These are phyloP conservation scores for Apodemus speciosus DNA, from an alignment of 2,113 vertebrate genomes.

Conservation along the genomic window DNA sequence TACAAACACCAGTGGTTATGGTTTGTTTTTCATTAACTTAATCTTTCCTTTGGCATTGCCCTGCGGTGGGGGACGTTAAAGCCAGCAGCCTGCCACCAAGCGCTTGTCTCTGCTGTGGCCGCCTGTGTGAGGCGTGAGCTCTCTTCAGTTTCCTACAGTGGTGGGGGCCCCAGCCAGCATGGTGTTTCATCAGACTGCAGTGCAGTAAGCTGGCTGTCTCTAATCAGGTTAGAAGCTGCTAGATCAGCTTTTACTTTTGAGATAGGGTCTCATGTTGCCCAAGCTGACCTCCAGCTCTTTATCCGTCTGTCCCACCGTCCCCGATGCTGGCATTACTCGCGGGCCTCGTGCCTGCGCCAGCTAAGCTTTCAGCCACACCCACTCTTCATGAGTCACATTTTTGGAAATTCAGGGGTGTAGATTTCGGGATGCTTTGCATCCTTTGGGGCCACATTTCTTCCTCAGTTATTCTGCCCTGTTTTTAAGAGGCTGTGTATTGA, in stretches of 20 bases:
- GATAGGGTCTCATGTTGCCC: not conserved
- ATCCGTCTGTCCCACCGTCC: not conserved
- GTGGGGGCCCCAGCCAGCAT: not conserved
- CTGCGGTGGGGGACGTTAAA: not conserved
- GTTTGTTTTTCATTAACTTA: constrained; percentile 5
- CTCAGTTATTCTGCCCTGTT: not conserved
- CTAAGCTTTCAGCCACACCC: not conserved
- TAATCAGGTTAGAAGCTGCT: not conserved
- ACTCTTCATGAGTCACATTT: not conserved
- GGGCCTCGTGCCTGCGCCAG: not conserved
- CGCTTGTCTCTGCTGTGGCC: not conserved
- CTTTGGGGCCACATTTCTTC: not conserved
- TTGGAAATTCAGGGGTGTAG: not conserved
- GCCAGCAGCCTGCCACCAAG: not conserved
- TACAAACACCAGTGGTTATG: not conserved
- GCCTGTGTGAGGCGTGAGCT: not conserved
- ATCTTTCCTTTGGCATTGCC: not conserved
- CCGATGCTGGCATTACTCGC: not conserved
- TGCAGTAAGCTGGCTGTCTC: not conserved
- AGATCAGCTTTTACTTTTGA: not conserved
- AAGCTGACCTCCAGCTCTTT: not conserved
- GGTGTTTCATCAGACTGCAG: not conserved
- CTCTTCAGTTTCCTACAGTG: not conserved
- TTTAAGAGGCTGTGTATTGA: not conserved
- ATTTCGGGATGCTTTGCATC: not conserved